Evolutionary conservation across 2,113 vertebrate species (phyloP).

Genomic region (Halcyon malimbica): DNA sequence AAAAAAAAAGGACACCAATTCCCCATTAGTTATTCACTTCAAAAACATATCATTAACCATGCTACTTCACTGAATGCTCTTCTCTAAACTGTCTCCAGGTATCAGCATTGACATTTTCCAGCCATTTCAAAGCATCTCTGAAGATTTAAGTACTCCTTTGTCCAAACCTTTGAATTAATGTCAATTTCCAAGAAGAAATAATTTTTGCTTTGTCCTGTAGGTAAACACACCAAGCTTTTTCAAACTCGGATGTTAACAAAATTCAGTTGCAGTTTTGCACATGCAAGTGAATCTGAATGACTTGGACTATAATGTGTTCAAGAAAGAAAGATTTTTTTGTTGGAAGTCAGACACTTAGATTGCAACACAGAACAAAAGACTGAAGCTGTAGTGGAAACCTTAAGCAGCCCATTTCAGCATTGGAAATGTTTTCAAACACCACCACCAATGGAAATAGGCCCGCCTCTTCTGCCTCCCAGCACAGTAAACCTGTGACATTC

Average conservation of each 20-base stretch:
- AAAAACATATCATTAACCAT: not conserved
- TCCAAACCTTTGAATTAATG: not conserved
- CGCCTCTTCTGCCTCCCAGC: not conserved
- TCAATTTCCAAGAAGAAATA: not conserved
- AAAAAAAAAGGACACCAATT: not conserved
- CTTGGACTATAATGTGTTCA: not conserved
- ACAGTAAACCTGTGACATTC: not conserved
- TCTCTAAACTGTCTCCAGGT: not conserved
- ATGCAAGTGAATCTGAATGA: not conserved
- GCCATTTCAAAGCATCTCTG: not conserved
- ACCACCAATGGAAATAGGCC: not conserved
- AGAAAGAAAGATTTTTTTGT: not conserved
- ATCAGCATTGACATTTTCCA: not conserved
- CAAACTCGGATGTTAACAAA: not conserved
- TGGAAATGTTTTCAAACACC: not conserved
- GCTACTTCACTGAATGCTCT: rapidly evolving
- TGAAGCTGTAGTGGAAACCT: not conserved
- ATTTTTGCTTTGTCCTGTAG: not conserved
- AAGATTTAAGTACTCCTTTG: not conserved
- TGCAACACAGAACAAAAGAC: not conserved
- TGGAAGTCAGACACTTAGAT: not conserved
- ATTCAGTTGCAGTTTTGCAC: not conserved
- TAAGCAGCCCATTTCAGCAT: not conserved
- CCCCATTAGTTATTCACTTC: not conserved
- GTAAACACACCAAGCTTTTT: not conserved